Conservation (phyloP, 2,888 invertebrate genomes). For the Campoletis raptor region DNA sequence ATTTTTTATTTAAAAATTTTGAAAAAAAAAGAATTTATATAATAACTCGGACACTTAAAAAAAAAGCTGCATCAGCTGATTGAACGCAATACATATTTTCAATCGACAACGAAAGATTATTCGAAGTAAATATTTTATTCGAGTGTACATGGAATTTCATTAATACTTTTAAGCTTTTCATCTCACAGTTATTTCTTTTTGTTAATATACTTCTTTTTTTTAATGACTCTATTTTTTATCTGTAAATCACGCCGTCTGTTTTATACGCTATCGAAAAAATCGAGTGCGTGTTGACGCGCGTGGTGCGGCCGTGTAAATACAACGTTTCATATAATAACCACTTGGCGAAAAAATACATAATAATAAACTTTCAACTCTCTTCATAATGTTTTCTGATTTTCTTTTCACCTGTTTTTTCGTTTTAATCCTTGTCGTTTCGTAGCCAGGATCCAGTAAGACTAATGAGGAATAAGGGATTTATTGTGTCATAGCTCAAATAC, state of each 20-base stretch:
- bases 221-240: constrained; percentile 56
- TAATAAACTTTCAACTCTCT: constrained; percentile 40
- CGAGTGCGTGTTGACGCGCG: constrained; percentile 81
- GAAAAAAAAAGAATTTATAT: background rate
- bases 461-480: constrained; percentile 35
- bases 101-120: background rate
- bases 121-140: constrained; percentile 10
- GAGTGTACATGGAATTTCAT: constrained; percentile 36
- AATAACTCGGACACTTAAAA: no score
- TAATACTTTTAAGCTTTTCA: constrained; percentile 45
- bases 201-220: constrained; percentile 59
- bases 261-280: constrained; percentile 68
- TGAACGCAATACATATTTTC: background rate
- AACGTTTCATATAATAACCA: constrained; percentile 64
- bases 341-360: constrained; percentile 25
- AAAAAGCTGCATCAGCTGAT: background rate
- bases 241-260: constrained; percentile 54
- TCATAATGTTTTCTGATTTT: constrained; percentile 54
- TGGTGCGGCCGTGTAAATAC: constrained; percentile 82
- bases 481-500: constrained; percentile 31
- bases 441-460: constrained; percentile 41
- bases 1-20: background rate
- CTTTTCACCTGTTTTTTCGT: constrained; percentile 58
- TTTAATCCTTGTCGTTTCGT: constrained; percentile 49
- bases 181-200: constrained; percentile 48